A percentile compares a stretch with the other conserved stretches of the same genome.
phyloP scores from a whole-genome alignment of 2,113 vertebrate genomes.

The Platycercus adscitus region DNA sequence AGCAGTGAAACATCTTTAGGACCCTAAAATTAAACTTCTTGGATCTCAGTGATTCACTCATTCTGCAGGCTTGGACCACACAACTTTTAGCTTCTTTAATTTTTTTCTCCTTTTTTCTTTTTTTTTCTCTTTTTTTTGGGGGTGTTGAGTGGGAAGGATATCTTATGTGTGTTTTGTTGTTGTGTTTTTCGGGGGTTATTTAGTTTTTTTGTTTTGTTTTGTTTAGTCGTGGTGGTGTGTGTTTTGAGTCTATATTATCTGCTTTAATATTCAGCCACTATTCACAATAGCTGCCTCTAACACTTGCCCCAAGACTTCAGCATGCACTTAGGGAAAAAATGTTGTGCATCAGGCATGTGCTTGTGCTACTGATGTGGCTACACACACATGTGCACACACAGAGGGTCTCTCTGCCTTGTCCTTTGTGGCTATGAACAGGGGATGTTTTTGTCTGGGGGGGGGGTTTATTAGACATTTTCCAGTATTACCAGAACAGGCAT shows the following conservation, averaged over 20 bases:
- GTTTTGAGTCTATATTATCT: not conserved
- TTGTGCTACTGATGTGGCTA: not conserved
- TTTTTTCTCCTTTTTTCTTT: not conserved
- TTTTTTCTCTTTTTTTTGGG: not conserved
- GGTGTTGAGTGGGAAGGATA: not conserved
- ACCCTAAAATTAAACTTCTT: not conserved
- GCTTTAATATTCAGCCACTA: not conserved
- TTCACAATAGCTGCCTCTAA: not conserved
- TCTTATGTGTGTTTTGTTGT: not conserved
- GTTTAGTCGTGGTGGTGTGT: not conserved
- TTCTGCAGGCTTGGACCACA: not conserved
- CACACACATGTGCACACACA: too few relatives aligned
- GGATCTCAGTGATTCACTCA: rapidly evolving
- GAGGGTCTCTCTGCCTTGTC: not conserved
- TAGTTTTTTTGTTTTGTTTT: not conserved
- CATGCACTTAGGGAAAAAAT: rapidly evolving
- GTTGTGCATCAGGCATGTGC: not conserved
- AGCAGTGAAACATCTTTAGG: not conserved
- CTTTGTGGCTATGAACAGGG: not conserved
- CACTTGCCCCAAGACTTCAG: not conserved
- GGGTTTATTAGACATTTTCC: not conserved
- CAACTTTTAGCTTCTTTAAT: not conserved
- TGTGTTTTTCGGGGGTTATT: not conserved
- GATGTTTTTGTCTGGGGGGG: not conserved
- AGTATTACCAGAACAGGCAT: not conserved